These are phyloP conservation scores for Myiagra hebetior DNA, from an alignment of 2,113 vertebrate genomes.

Conservation along the genomic window DNA sequence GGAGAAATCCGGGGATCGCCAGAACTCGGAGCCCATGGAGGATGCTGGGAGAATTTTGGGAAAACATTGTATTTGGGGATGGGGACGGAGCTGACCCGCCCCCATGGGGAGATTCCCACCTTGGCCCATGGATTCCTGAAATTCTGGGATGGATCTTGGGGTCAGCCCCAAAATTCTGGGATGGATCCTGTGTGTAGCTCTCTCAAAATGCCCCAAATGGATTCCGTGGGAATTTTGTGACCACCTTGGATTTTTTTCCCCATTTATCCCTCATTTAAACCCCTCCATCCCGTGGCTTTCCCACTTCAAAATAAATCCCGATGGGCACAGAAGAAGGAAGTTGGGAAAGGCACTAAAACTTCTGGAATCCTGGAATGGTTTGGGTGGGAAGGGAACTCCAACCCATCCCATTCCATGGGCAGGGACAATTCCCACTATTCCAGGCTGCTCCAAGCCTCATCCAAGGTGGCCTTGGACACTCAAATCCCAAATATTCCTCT, in stretches of 20 bases:
- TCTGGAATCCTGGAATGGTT: not conserved
- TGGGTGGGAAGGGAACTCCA: not conserved
- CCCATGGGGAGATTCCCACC: not conserved
- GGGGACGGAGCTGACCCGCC: rapidly evolving
- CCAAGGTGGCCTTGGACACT: not conserved
- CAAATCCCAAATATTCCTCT: not conserved
- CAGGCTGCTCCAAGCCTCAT: not conserved
- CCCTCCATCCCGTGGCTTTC: not conserved
- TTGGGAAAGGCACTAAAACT: not conserved
- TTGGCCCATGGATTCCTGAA: not conserved
- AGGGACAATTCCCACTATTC: not conserved
- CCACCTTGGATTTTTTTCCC: not conserved
- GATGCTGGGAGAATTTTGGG: not conserved
- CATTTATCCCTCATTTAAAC: not conserved
- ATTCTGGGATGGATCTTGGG: no score
- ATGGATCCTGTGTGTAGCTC: no score
- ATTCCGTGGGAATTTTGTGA: not conserved
- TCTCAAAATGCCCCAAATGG: no score
- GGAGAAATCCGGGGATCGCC: not conserved
- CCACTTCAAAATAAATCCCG: not conserved
- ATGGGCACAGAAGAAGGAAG: not conserved
- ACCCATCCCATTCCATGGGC: not conserved
- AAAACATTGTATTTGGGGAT: rapidly evolving
- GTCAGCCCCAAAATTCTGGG: no score
- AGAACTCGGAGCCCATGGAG: rapidly evolving